Percentiles rank a stretch among this genome's conserved stretches.
These are phyloP conservation scores for Loxodonta africana DNA, from an alignment of 2,113 vertebrate species.

Conservation along the genomic window DNA sequence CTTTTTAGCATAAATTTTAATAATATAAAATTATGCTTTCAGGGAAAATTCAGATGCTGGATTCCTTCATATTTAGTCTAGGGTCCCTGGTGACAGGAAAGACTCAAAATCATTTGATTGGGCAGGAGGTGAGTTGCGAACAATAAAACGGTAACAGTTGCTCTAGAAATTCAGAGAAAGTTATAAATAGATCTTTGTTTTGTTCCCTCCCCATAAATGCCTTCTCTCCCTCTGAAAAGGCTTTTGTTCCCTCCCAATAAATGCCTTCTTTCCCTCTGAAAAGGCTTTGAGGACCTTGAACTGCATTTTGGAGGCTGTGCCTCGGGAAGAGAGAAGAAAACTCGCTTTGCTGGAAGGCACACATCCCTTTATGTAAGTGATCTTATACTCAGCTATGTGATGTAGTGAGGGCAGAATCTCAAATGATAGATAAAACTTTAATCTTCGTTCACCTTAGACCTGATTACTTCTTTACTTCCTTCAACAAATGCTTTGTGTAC, in stretches of 20 bases:
- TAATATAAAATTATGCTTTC: conserved; percentile 46
- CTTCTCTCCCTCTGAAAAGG: conserved; percentile 85
- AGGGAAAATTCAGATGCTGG: conserved; percentile 90
- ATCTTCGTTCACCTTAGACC: background rate
- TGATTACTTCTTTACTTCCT: accelerated
- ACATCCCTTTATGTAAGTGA: conserved; percentile 87
- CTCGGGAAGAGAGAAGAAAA: conserved; percentile 87
- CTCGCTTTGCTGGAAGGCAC: conserved; percentile 87
- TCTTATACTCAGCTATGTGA: background rate
- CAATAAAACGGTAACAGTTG: background rate
- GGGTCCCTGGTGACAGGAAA: conserved; percentile 88
- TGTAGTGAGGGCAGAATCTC: background rate
- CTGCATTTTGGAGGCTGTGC: conserved; percentile 88
- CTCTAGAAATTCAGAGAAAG: background rate
- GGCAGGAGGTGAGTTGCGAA: conserved; percentile 90
- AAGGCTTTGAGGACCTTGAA: conserved; percentile 95
- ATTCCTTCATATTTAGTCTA: conserved; percentile 90
- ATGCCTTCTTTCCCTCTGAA: background rate
- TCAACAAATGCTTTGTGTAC: background rate
- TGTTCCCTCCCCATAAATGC: background rate
- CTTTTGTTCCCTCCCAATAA: background rate
- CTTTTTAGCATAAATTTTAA: background rate
- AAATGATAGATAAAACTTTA: accelerated
- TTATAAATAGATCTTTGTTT: accelerated
- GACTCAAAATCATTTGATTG: conserved; percentile 82